A percentile compares a stretch with the other conserved stretches of the same genome.
These are phyloP conservation scores for Diachasma alloeum DNA, from an alignment of 1,140 invertebrate genomes.

Conservation along the genomic window DNA sequence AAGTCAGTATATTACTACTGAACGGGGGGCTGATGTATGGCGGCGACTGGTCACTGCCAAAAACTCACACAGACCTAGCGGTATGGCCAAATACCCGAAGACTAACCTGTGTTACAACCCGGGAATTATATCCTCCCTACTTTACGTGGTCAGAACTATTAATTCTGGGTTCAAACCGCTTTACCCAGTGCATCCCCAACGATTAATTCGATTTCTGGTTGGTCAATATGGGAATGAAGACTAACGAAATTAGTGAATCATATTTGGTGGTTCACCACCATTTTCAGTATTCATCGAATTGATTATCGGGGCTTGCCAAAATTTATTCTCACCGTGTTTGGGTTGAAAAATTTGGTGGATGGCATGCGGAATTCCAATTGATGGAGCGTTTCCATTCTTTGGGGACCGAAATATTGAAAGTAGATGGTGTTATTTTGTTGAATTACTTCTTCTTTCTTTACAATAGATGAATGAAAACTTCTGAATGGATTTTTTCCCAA, in stretches of 20 bases:
- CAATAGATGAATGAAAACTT: too few relatives aligned
- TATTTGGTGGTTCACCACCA: slow-evolving; percentile 12
- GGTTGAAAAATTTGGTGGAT: neutral
- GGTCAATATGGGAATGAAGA: slow-evolving; percentile 21
- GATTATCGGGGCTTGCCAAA: neutral
- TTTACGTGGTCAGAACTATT: slow-evolving; percentile 53
- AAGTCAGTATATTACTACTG: slow-evolving; percentile 50
- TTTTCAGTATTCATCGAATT: neutral
- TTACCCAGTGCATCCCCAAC: neutral
- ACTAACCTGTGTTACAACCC: neutral
- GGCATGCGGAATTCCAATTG: too few relatives aligned
- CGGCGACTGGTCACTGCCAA: slow-evolving; percentile 35
- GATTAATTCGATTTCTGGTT: slow-evolving; percentile 23
- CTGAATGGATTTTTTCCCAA: too few relatives aligned
- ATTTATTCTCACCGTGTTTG: neutral
- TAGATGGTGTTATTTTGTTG: too few relatives aligned
- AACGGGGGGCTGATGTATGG: slow-evolving; percentile 49
- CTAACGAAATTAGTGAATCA: slow-evolving; percentile 33
- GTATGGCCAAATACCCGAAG: neutral
- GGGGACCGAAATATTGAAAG: too few relatives aligned
- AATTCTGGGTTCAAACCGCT: slow-evolving; percentile 51
- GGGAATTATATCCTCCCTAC: slow-evolving; percentile 34
- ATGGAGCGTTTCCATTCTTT: too few relatives aligned
- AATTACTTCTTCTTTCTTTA: too few relatives aligned
- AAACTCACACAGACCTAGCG: neutral